Base-by-base conservation (phyloP, 2,888 invertebrate species). In the Phalera bucephala region DNA sequence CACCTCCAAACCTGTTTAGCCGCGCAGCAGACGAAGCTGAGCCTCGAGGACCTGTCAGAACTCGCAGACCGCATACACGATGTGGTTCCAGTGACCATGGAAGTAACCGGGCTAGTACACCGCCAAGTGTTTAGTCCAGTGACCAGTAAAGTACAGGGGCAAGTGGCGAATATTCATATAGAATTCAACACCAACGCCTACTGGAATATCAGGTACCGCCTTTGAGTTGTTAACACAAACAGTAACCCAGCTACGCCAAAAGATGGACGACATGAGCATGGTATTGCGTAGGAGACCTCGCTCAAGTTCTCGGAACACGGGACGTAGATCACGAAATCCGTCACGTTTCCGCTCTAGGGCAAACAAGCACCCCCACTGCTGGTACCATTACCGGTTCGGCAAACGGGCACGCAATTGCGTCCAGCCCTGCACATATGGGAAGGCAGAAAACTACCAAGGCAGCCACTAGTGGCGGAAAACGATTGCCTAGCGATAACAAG, bases 371-470 rank as follows among this genome's bases (percentile, higher is more conserved):
- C 39, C 34, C 5, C 29, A 33, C 2, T 40, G 43, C 17, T 44
- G 20, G 20, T 39, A 39, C 15, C 40, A 46, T 6, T 20, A 17
- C 10, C 37, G 17, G 1, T 37, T 23, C 11, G 28, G 35, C 0
- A 14, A 25, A 0, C 26, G 31, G 2, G 36, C 45, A 0, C n/a
- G 11, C 2, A 36, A 41, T 8, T 44, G 48, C 20, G 36, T n/a
- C 9, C 19, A 19, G 4, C 37, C 43, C 1, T 43, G 37, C 30
- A 26, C 23, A 7, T 45, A 31, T 9, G 31, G 26, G 17, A 2
- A 36, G 44, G 49, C n/a, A n/a, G n/a, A 30, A 45, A 49, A 47
- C 38, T 22, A 21, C 14, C 42, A 22, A 29, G 57, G 41, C 43
- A 35, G 37, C 40, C 57, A 31, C 22, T 27, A 39, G 27, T 42